Conservation (phyloP, 2,888 invertebrate species). For the Neria commutata region DNA sequence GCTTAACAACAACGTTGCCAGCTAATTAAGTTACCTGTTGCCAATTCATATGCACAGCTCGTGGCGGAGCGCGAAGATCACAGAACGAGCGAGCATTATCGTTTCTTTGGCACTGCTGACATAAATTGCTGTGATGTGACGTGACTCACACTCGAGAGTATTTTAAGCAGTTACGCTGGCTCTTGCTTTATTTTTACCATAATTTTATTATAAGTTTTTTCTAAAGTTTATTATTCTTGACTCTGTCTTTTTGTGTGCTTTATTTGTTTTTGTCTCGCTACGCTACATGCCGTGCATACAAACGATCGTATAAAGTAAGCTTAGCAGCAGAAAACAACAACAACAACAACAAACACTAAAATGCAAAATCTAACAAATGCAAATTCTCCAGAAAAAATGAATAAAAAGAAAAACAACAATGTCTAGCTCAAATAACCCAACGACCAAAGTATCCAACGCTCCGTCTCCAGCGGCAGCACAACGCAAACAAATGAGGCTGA, state of each 20-base stretch:
- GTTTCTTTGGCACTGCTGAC: constrained; percentile 51
- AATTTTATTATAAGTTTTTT: too few relatives aligned
- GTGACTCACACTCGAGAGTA: constrained; percentile 19
- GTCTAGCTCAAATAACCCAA: constrained; percentile 15
- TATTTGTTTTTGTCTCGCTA: too few relatives aligned
- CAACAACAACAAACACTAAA: not conserved
- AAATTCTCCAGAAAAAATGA: too few relatives aligned
- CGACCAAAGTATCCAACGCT: not conserved
- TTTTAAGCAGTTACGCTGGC: not conserved
- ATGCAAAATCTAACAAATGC: constrained; percentile 7
- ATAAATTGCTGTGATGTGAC: constrained; percentile 40
- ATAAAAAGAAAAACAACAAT: too few relatives aligned
- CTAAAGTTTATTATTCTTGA: too few relatives aligned
- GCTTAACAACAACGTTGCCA: too few relatives aligned
- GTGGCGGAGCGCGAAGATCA: constrained; percentile 28
- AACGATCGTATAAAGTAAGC: not conserved
- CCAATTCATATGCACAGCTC: constrained; percentile 36
- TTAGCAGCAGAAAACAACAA: not conserved
- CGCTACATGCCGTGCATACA: not conserved
- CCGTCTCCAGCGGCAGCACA: too few relatives aligned
- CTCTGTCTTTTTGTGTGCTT: too few relatives aligned
- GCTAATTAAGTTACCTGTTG: constrained; percentile 19
- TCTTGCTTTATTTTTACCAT: too few relatives aligned
- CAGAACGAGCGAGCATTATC: too few relatives aligned
- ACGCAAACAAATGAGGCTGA: not conserved